A percentile compares a stretch with the other conserved stretches of the same genome.
Evolutionary conservation across 2,888 invertebrate genomes (phyloP).

Genomic region (Biston betularia): DNA sequence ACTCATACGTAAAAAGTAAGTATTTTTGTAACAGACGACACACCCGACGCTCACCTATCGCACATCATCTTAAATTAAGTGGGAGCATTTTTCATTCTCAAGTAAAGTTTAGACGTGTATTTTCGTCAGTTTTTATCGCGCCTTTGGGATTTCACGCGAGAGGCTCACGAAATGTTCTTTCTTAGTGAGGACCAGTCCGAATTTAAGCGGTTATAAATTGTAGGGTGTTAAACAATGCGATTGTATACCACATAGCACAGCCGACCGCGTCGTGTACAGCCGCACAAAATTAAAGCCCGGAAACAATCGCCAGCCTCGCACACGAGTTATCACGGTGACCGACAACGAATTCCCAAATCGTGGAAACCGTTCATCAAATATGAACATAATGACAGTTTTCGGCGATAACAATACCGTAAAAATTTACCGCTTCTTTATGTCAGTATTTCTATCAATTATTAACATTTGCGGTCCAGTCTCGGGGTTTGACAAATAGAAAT

Average conservation of each 20-base stretch:
- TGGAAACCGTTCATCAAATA: slow-evolving; percentile 63
- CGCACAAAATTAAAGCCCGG: slow-evolving; percentile 60
- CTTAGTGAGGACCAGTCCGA: slow-evolving; percentile 55
- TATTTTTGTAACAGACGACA: slow-evolving; percentile 43
- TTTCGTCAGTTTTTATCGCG: slow-evolving; percentile 59
- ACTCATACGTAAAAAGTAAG: slow-evolving; percentile 30
- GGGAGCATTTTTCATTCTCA: slow-evolving; percentile 54
- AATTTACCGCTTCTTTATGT: slow-evolving; percentile 14
- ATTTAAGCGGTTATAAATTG: slow-evolving; percentile 68
- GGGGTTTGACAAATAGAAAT: slow-evolving; percentile 33
- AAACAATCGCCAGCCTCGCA: slow-evolving; percentile 66
- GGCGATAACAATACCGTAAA: slow-evolving; percentile 41
- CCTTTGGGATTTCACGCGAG: slow-evolving; percentile 52
- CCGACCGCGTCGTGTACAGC: slow-evolving; percentile 57
- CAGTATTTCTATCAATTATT: slow-evolving; percentile 27
- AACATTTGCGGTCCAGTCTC: slow-evolving; percentile 31
- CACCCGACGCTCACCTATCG: slow-evolving; percentile 47
- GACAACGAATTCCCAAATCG: slow-evolving; percentile 61
- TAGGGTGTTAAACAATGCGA: slow-evolving; percentile 62
- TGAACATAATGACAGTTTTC: slow-evolving; percentile 51
- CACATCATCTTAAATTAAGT: slow-evolving; percentile 58
- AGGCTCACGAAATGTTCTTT: slow-evolving; percentile 58
- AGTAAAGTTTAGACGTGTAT: slow-evolving; percentile 53
- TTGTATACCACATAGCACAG: slow-evolving; percentile 42
- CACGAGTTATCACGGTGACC: slow-evolving; percentile 67